These are phyloP conservation scores for Hirtodrosophila alboralis DNA, from an alignment of 2,888 invertebrate genomes.

Conservation along the genomic window DNA sequence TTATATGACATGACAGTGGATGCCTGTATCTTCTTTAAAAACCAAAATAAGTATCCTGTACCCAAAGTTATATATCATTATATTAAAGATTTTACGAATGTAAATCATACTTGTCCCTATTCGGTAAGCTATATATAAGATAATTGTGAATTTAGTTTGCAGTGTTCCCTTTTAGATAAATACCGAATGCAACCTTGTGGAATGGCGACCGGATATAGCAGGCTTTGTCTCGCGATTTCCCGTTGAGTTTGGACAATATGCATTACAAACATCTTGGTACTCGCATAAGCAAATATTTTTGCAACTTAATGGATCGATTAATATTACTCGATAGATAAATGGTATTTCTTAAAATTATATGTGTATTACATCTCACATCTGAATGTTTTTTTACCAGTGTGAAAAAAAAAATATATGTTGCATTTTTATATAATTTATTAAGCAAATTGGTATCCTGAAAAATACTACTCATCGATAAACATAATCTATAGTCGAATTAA, in stretches of 20 bases:
- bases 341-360: neutral
- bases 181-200: neutral
- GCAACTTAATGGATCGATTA: conserved; percentile 9
- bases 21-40: conserved; percentile 26
- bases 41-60: conserved; percentile 11
- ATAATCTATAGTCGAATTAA: too few relatives aligned
- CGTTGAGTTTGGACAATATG: conserved; percentile 39
- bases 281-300: neutral
- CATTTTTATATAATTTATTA: too few relatives aligned
- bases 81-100: conserved; percentile 23
- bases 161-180: conserved; percentile 10
- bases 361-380: neutral
- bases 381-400: too few relatives aligned
- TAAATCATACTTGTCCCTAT: conserved; percentile 41
- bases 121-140: conserved; percentile 16
- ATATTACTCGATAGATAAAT: neutral
- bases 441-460: too few relatives aligned
- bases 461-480: too few relatives aligned
- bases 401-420: too few relatives aligned
- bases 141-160: neutral
- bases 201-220: conserved; percentile 3
- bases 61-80: conserved; percentile 23
- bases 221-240: conserved; percentile 30
- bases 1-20: conserved; percentile 38
- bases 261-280: conserved; percentile 28